Conservation (phyloP, 2,888 invertebrate species). For the Cataglyphis livida region DNA sequence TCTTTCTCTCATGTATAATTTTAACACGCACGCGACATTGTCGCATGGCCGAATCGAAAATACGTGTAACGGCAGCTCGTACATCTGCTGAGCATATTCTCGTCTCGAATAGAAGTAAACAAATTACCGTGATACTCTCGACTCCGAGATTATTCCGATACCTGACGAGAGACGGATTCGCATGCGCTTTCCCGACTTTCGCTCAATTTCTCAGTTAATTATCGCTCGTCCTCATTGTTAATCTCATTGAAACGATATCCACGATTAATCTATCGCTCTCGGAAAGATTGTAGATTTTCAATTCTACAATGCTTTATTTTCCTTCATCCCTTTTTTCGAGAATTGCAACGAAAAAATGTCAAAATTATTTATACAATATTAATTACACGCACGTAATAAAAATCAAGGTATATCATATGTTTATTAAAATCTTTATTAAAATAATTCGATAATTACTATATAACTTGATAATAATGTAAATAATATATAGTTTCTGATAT, state of each 20-base stretch:
- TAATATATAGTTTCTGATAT: background rate
- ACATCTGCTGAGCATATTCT: background rate
- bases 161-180: slow-evolving; percentile 71
- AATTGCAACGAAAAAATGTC: background rate
- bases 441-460: slow-evolving; percentile 12
- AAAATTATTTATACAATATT: background rate
- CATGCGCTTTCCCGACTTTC: slow-evolving; percentile 72
- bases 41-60: background rate
- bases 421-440: background rate
- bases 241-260: slow-evolving; percentile 55
- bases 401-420: background rate
- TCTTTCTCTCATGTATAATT: slow-evolving; percentile 13
- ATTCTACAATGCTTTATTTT: background rate
- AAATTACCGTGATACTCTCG: slow-evolving; percentile 61
- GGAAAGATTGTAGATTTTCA: slow-evolving; percentile 27
- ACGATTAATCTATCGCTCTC: slow-evolving; percentile 39
- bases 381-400: background rate
- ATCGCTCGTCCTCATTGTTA: slow-evolving; percentile 63
- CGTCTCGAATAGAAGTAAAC: slow-evolving; percentile 52
- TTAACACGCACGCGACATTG: background rate
- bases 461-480: background rate
- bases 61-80: slow-evolving; percentile 4
- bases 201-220: slow-evolving; percentile 71
- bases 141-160: slow-evolving; percentile 70
- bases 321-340: background rate